Evolutionary conservation across 2,113 vertebrate species (phyloP), one percentile per base, ranked within the genome.

Genomic region (Ptilonorhynchus violaceus): DNA sequence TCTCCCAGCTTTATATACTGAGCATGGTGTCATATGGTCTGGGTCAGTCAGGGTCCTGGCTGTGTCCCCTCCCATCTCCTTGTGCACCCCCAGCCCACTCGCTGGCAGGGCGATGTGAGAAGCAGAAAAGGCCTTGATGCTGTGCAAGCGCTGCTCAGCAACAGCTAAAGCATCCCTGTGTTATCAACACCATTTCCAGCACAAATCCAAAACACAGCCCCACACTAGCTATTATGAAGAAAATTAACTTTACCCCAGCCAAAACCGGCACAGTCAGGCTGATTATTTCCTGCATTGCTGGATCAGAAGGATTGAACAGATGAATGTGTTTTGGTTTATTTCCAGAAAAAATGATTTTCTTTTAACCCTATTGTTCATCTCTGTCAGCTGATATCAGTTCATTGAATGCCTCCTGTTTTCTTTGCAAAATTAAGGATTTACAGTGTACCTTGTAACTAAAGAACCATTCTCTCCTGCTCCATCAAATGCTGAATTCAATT

Each of bases 51-150:
- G 37, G 37, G 37, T 39, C 35, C 35, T 24, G 24, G 22, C n/a
- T 44, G 46, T 41, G 52, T 35, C 15, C 33, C 59, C 28, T 73
- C 35, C 9, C 58, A 44, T 0, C 7, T 50, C 47, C 47, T 9
- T 12, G 17, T 44, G 33, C 69, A 41, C 5, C 39, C 28, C 18
- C 55, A 63, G n/a, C 33, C 25, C 37, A 9, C 42, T 30, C 28
- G 15, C 1, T 0, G 24, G 21, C 14, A 41, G 9, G 15, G 15
- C 9, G 37, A 7, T 8, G 25, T n/a, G 33, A 58, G 33, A 7
- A 49, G 56, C 41, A 77, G 52, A 62, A 70, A 44, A 72, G 11
- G 27, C 46, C 46, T n/a, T 3, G 2, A 5, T 28, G 28, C 39
- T 49, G 27, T 12, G 14, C 22, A 55, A 50, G 28, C 0, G 0